Conservation (phyloP, 2,113 vertebrate species). For the Cygnus atratus region DNA sequence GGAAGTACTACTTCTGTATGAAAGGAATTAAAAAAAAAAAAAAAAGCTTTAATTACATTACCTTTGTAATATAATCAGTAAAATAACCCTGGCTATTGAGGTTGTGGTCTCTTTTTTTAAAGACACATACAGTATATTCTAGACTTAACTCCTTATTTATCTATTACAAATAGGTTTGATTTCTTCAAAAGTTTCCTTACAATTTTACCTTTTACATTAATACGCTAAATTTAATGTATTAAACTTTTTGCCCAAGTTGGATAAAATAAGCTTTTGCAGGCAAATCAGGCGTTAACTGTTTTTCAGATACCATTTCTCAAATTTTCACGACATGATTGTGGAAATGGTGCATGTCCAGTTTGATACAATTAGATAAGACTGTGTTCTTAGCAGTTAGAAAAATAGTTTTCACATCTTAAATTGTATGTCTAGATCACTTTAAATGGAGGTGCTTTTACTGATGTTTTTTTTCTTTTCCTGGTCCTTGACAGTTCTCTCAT, state of each 20-base stretch:
- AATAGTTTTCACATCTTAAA: neutral
- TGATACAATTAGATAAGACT: neutral
- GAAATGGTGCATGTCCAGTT: neutral
- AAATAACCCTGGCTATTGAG: neutral
- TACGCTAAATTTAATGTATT: neutral
- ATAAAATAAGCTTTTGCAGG: neutral
- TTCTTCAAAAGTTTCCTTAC: neutral
- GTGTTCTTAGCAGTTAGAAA: neutral
- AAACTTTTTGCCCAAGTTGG: neutral
- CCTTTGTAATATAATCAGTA: neutral
- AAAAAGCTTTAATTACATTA: neutral
- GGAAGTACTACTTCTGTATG: neutral
- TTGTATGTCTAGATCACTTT: neutral
- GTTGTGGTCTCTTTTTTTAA: neutral
- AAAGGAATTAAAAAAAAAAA: neutral
- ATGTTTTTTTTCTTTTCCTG: neutral
- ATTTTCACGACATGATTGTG: neutral
- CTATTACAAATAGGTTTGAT: neutral
- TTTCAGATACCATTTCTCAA: neutral
- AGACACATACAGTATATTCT: neutral
- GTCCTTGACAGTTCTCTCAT: neutral
- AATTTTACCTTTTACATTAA: neutral
- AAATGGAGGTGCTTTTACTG: neutral
- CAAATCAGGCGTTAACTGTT: neutral
- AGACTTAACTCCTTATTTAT: neutral